Percentiles rank a stretch among this genome's conserved stretches.
phyloP scores from a whole-genome alignment of 1,140 invertebrate genomes.

The Protaetia brevitarsis region DNA sequence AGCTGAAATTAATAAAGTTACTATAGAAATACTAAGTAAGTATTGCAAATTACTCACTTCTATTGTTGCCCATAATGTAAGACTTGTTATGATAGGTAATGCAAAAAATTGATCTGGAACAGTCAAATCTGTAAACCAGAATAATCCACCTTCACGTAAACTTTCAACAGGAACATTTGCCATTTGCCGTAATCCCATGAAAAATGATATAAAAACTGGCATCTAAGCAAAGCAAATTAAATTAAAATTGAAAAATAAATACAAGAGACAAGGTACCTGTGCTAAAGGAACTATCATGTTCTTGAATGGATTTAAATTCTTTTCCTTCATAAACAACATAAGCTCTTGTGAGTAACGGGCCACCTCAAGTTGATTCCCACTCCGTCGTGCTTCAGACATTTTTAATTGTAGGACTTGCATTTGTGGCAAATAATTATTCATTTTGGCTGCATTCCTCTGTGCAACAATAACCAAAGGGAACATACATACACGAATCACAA shows the following conservation, averaged over 20 bases:
- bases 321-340: conserved; percentile 75
- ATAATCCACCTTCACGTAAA: conserved; percentile 81
- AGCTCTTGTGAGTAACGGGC: conserved; percentile 71
- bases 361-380: conserved; percentile 76
- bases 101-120: conserved; percentile 85
- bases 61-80: conserved; percentile 76
- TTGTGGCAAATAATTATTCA: conserved; percentile 79
- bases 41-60: conserved; percentile 56
- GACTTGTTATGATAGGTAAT: conserved; percentile 80
- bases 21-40: not conserved
- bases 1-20: conserved; percentile 51
- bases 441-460: conserved; percentile 72
- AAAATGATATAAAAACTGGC: conserved; percentile 89
- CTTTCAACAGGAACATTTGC: conserved; percentile 83
- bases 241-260: not conserved
- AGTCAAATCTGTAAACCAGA: conserved; percentile 93
- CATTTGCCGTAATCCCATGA: conserved; percentile 81
- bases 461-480: conserved; percentile 81
- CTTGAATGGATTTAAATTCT: conserved; percentile 76
- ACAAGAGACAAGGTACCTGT: conserved; percentile 57
- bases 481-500: conserved; percentile 66
- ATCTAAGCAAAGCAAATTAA: too few relatives aligned
- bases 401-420: conserved; percentile 75
- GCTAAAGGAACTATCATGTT: conserved; percentile 75
- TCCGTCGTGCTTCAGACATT: conserved; percentile 76